Evolutionary conservation across 2,113 vertebrate genomes (phyloP).

Genomic region (Drymodes brunneopygia): DNA sequence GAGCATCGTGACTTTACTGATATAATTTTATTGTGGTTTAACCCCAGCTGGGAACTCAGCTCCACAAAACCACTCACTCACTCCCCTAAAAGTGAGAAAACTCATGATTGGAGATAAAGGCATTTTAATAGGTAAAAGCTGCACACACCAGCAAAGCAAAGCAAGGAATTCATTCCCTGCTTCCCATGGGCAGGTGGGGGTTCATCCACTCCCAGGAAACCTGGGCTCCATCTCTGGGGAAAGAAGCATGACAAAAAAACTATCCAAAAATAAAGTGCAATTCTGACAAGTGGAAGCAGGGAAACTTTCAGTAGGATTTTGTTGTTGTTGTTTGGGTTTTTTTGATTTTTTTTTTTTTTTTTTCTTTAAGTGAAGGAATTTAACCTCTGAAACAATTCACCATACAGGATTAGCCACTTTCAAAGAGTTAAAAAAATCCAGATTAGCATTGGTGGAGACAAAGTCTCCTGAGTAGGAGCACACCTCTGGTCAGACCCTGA

Average conservation of each 20-base stretch:
- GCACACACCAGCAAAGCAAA: neutral
- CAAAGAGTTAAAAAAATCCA: neutral
- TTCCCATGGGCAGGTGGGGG: neutral
- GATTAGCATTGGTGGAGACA: neutral
- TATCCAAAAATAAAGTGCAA: neutral
- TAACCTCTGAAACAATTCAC: neutral
- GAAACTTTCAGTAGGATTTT: fast-evolving
- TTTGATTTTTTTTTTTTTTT: neutral
- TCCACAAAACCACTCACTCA: fast-evolving
- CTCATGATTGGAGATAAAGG: neutral
- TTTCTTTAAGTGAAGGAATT: neutral
- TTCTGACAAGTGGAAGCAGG: neutral
- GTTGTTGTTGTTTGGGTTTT: too few species aligned
- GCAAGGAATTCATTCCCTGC: neutral
- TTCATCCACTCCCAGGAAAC: neutral
- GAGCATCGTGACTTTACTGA: neutral
- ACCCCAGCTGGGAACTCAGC: neutral
- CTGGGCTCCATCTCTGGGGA: neutral
- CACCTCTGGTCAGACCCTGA: neutral
- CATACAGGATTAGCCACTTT: neutral
- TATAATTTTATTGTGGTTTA: neutral
- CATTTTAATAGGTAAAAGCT: neutral
- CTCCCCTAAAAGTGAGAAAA: neutral
- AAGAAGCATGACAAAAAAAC: neutral
- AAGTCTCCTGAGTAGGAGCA: neutral